Percentiles rank a stretch among this genome's conserved stretches.
These are phyloP conservation scores for Amiota mariae DNA, from an alignment of 2,888 invertebrate genomes.

Conservation along the genomic window DNA sequence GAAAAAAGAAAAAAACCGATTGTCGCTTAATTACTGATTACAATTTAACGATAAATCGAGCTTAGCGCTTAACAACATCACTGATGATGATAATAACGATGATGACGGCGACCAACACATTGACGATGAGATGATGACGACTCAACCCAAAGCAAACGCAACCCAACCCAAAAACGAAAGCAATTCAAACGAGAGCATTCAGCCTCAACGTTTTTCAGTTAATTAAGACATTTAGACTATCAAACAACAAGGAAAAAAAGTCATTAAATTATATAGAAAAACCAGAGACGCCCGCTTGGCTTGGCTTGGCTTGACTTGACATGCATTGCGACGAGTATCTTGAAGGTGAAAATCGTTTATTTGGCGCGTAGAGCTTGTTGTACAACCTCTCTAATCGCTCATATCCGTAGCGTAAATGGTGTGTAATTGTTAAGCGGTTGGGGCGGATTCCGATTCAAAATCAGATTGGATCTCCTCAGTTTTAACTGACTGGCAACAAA, in stretches of 20 bases:
- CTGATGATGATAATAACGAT: neutral
- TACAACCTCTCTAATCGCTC: slow-evolving; percentile 58
- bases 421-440: slow-evolving; percentile 39
- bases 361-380: slow-evolving; percentile 38
- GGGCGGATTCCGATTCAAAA: neutral
- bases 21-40: slow-evolving; percentile 69
- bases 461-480: neutral
- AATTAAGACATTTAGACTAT: slow-evolving; percentile 60
- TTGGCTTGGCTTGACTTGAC: too few relatives aligned
- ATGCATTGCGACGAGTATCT: slow-evolving; percentile 9
- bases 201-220: slow-evolving; percentile 47
- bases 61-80: slow-evolving; percentile 45
- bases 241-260: neutral
- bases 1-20: slow-evolving; percentile 1
- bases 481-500: neutral
- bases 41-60: slow-evolving; percentile 64
- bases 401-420: slow-evolving; percentile 57
- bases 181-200: slow-evolving; percentile 8
- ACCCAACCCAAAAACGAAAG: slow-evolving; percentile 31
- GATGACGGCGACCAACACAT: neutral
- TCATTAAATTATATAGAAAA: neutral
- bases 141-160: slow-evolving; percentile 17
- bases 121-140: neutral
- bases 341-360: slow-evolving; percentile 39
- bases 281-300: neutral